Base-by-base conservation (phyloP, 2,888 invertebrate genomes). In the Trissoscelio sp. region DNA sequence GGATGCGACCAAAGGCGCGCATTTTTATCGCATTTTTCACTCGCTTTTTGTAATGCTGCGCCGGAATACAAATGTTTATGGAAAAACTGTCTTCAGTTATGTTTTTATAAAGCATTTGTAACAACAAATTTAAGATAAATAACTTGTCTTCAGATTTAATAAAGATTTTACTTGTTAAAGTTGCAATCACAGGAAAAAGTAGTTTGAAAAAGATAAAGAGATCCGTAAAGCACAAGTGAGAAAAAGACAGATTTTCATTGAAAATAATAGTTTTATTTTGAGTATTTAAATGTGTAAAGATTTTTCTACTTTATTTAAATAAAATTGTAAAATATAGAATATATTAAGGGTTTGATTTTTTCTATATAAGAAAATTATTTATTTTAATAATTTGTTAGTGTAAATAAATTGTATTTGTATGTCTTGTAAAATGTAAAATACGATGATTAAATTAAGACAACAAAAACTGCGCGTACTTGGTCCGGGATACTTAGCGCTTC, bases 1-100 rank as follows among this genome's bases (percentile, higher is more conserved):
- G 73, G 73, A 69, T 79, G 74, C 69, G 69, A 64, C 74, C 57
- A 42, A 64, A 79, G 73, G 67, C 67, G 39, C 53, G 48, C 72
- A 72, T 66, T 79, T 79, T 55, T 72, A 79, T 72, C 58, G 22
- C 57, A 42, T 44, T 70, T 64, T 72, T 28, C 48, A 14, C 44
- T 64, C 20, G 28, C 16, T 60, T 60, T 67, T 48, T 60, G 46
- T 48, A 22, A 12, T 14, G 48, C 37, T 24, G 39, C 9, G 2
- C 11, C 39, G 22, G 53, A 14, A 67, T 57, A 46, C 57, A 44
- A 57, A 57, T 57, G 55, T 57, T 55, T 20, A 46, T 57, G 55
- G 44, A 69, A 55, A 69, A 42, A 31, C 55, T 66, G 48, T 18
- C 24, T 7, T 0, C 12, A 37, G 6, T 12, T n/a, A 11, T 6